These are phyloP conservation scores for Drosophila ogumai DNA, from an alignment of 1,140 invertebrate species.

Conservation along the genomic window DNA sequence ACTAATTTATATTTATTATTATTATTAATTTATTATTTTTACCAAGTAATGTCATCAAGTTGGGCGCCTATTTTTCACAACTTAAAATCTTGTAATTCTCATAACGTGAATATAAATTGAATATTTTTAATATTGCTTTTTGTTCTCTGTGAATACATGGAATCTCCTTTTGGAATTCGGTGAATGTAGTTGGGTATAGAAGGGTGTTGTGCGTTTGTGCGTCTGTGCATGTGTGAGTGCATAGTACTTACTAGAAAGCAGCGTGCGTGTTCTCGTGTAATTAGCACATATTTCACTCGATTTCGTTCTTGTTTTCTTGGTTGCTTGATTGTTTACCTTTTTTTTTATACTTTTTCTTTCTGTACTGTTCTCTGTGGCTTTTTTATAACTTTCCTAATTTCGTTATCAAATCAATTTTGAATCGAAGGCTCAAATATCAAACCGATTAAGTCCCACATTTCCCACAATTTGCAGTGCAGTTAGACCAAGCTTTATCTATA, in stretches of 20 bases:
- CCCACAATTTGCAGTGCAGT: conserved; percentile 3
- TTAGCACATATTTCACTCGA: conserved; percentile 59
- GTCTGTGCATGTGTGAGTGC: conserved; percentile 24
- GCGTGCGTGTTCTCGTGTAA: conserved; percentile 58
- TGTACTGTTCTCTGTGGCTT: neutral
- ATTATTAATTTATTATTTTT: neutral
- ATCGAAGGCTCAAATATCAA: conserved; percentile 36
- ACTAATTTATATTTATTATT: no score
- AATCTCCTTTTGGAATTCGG: conserved; percentile 19
- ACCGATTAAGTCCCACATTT: neutral
- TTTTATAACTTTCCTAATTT: conserved; percentile 1
- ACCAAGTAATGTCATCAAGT: neutral
- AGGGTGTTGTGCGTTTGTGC: conserved; percentile 8
- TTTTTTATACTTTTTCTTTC: conserved; percentile 1
- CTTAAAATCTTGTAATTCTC: no score
- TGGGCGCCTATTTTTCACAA: no score
- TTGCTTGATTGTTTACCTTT: conserved; percentile 34
- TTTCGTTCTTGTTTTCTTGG: conserved; percentile 43
- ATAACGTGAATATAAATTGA: no score
- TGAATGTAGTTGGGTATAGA: neutral
- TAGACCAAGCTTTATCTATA: conserved; percentile 3
- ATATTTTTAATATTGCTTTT: neutral
- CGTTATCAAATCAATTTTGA: conserved; percentile 40
- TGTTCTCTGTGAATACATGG: conserved; percentile 1
- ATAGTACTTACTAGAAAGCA: conserved; percentile 60